Evolutionary conservation across 2,888 invertebrate genomes (phyloP).

Genomic region (Scaptomyza tumidula): DNA sequence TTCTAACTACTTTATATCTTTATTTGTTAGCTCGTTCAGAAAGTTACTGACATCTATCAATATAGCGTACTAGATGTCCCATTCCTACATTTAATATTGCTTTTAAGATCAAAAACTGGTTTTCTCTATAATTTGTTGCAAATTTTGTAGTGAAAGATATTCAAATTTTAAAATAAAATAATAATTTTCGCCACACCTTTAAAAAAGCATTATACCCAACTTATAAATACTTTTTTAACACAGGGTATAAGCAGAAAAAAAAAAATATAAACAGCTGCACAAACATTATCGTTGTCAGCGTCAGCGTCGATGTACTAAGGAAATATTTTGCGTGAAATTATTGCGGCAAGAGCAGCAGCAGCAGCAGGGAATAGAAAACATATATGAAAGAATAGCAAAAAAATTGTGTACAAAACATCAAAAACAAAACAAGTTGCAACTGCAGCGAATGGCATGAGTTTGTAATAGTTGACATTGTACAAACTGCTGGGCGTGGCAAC

Average conservation of each 20-base stretch:
- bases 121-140: too few species aligned
- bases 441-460: conserved; percentile 2
- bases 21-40: too few species aligned
- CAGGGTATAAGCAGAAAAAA: conserved; percentile 25
- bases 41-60: too few species aligned
- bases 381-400: conserved; percentile 3
- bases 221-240: neutral
- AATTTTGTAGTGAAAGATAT: too few species aligned
- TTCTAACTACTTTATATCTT: too few species aligned
- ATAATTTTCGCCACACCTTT: too few species aligned
- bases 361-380: neutral
- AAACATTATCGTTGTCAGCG: conserved; percentile 59
- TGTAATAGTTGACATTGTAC: conserved; percentile 3
- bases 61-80: too few species aligned
- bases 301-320: conserved; percentile 63
- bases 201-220: neutral
- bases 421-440: conserved; percentile 7
- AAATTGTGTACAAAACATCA: neutral
- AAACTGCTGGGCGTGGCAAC: neutral
- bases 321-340: conserved; percentile 73
- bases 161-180: too few species aligned
- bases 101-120: too few species aligned
- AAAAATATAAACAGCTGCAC: conserved; percentile 26
- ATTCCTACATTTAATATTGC: too few species aligned
- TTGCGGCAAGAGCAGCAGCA: conserved; percentile 32